Base-by-base conservation (phyloP, 2,888 invertebrate genomes). In the Myopa testacea region DNA sequence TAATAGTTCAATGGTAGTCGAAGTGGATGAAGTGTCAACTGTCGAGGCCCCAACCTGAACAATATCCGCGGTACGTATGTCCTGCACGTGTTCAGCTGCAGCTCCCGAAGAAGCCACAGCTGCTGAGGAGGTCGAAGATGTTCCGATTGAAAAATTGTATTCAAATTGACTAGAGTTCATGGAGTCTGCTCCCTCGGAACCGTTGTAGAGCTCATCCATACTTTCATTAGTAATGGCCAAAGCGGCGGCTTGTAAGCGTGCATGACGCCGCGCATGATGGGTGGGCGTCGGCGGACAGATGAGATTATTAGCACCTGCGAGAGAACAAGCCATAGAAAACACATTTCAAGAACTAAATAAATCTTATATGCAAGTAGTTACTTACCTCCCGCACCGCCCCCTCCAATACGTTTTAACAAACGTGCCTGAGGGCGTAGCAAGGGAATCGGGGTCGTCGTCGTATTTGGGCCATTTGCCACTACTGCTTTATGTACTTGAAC, bases 201-300 rank as follows among this genome's bases (percentile, higher is more conserved):
- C 81, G 62, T 76, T 75, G 77, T 78, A 81, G 12, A 78, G 69
- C 12, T 81, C 81, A 76, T 84, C 82, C 65, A 76, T 70, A 73
- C 81, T 81, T 50, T 79, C 80, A 16, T 71, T 71, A 6, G 75
- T 10, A 19, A 65, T 68, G 10, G 68, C 16, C 8, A 78, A 67
- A 58, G 79, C 82, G 70, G 84, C 84, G n/a, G 84, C 82, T 67
- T 86, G 86, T 14, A 87, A 81, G 16, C 88, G 87, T 10, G 85
- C 84, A 82, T 93, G 91, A 69, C 93, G 92, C 63, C 94, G 91
- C 0, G 95, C 94, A 85, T 95, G 95, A 88, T 96, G 96, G 0
- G 96, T 96, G 0, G 96, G 96, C 0, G 96, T 96, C 0, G 96
- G 96, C 4, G 96, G 96, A 85, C 96, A 96, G 81, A 95, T 93